phyloP scores from a whole-genome alignment of 2,888 invertebrate species.

The Thereva nobilitata region DNA sequence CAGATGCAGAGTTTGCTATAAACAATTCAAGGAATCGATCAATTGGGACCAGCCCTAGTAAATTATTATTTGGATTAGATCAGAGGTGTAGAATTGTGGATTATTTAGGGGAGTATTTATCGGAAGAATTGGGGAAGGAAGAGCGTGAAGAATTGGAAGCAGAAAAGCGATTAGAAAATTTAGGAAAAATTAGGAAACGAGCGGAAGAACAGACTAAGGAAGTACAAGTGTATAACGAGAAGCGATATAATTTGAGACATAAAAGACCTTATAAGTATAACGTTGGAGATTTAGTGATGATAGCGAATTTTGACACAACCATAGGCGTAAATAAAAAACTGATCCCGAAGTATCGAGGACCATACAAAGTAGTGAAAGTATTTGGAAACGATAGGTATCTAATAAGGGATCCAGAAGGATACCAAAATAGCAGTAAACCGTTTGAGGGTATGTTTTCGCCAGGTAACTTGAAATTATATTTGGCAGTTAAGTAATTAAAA shows the following conservation, averaged over 20 bases:
- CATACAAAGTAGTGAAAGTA: constrained; percentile 40
- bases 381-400: constrained; percentile 44
- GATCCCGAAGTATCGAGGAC: constrained; percentile 44
- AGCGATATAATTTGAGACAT: constrained; percentile 45
- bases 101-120: constrained; percentile 1
- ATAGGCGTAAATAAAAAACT: constrained; percentile 45
- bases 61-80: constrained; percentile 45
- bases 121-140: no score
- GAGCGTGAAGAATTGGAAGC: no score
- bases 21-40: constrained; percentile 46
- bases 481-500: no score
- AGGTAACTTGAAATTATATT: constrained; percentile 31
- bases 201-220: constrained; percentile 36
- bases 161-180: no score
- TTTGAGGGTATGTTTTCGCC: constrained; percentile 30
- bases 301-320: constrained; percentile 41
- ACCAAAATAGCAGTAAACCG: constrained; percentile 28
- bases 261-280: constrained; percentile 42
- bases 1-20: constrained; percentile 43
- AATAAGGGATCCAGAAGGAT: constrained; percentile 39
- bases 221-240: constrained; percentile 44
- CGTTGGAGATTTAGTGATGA: constrained; percentile 44
- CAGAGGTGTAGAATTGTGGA: constrained; percentile 42
- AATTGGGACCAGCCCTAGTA: constrained; percentile 45
- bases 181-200: constrained; percentile 36